A percentile compares a stretch with the other conserved stretches of the same genome.
These are phyloP conservation scores for Amiota mariae DNA, from an alignment of 2,888 invertebrate genomes.

Conservation along the genomic window DNA sequence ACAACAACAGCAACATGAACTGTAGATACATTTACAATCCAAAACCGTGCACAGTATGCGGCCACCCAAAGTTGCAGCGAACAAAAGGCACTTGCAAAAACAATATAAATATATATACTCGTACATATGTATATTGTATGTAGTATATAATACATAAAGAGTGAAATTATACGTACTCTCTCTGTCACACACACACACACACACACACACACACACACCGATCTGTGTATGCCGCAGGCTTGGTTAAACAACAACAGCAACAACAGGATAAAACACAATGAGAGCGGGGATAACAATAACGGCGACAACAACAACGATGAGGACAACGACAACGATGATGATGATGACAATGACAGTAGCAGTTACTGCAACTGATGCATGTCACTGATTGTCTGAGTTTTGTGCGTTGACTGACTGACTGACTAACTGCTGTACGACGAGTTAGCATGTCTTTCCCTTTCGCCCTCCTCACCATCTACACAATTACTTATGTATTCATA, in stretches of 20 bases:
- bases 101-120: slow-evolving; percentile 47
- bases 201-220: background rate
- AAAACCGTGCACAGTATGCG: background rate
- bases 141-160: background rate
- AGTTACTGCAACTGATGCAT: slow-evolving; percentile 28
- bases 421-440: background rate
- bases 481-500: too few species aligned
- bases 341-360: background rate
- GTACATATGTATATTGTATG: too few species aligned
- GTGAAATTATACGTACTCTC: background rate
- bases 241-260: slow-evolving; percentile 22
- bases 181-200: background rate
- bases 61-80: background rate
- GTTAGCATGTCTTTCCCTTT: too few species aligned
- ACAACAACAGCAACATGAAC: background rate
- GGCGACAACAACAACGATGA: slow-evolving; percentile 36
- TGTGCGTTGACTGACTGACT: slow-evolving; percentile 11
- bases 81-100: slow-evolving; percentile 45
- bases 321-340: too few species aligned
- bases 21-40: too few species aligned
- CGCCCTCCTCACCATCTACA: too few species aligned
- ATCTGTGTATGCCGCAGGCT: slow-evolving; percentile 9
- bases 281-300: slow-evolving; percentile 16
- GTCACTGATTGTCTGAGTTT: slow-evolving; percentile 22
- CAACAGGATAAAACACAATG: slow-evolving; percentile 27